These are phyloP conservation scores for Chaetorhynchus papuensis DNA, from an alignment of 2,113 vertebrate genomes.

Conservation along the genomic window DNA sequence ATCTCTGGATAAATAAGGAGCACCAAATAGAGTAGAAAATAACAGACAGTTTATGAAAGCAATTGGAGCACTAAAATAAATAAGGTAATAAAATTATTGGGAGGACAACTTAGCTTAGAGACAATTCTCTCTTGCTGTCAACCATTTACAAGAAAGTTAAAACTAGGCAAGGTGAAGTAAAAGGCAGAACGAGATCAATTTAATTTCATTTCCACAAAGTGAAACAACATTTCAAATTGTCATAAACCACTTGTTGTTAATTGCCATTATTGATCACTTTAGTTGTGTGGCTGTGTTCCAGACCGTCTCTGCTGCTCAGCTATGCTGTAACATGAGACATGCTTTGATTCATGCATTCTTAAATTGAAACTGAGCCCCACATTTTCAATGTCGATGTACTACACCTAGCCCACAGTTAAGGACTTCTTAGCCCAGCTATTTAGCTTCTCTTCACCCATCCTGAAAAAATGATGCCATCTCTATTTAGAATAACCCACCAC, in stretches of 20 bases:
- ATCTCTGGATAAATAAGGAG: neutral
- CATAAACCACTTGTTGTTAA: slow-evolving; percentile 52
- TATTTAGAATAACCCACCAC: neutral
- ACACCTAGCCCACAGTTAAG: neutral
- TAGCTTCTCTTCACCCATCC: neutral
- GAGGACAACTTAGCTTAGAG: neutral
- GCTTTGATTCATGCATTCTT: slow-evolving; percentile 37
- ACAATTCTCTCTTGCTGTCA: neutral
- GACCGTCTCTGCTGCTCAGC: neutral
- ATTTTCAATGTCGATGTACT: neutral
- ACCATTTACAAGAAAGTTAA: neutral
- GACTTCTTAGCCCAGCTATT: neutral
- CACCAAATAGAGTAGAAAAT: neutral
- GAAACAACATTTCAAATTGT: slow-evolving; percentile 50
- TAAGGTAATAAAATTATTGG: neutral
- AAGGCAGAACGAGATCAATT: slow-evolving; percentile 42
- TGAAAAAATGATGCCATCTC: neutral
- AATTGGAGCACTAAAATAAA: neutral
- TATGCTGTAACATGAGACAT: neutral
- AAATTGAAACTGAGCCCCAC: slow-evolving; percentile 14
- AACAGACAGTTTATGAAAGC: neutral
- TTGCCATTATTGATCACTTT: slow-evolving; percentile 47
- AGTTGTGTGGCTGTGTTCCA: neutral
- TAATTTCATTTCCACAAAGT: slow-evolving; percentile 50
- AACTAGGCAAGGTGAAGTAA: slow-evolving; percentile 24